Conservation (phyloP, 92 coral and sea anemone species). For the Meandrina meandrites region DNA sequence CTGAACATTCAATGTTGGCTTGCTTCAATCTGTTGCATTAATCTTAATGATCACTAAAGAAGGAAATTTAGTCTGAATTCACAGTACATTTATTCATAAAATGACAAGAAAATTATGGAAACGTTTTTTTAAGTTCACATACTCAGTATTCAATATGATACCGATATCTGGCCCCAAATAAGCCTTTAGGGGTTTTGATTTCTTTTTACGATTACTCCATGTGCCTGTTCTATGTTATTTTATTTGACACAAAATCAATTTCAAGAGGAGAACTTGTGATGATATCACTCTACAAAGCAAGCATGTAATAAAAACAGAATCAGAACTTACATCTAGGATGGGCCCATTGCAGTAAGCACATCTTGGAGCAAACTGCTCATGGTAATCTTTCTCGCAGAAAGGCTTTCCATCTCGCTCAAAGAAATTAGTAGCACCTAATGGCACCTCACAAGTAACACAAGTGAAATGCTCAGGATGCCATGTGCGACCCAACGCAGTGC, state of each 20-base stretch:
- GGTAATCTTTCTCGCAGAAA: constrained; percentile 95
- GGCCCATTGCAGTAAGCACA: constrained; percentile 99
- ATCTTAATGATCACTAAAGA: neutral
- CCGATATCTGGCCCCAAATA: neutral
- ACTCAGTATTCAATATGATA: neutral
- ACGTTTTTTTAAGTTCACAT: neutral
- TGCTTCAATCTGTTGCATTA: too few species aligned
- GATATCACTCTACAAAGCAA: neutral
- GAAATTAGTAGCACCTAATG: constrained; percentile 92
- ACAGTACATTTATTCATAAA: neutral
- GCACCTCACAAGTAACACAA: constrained; percentile 95
- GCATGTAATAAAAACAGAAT: neutral
- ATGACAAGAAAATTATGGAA: neutral
- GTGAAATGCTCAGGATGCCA: constrained; percentile 99
- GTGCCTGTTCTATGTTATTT: too few species aligned
- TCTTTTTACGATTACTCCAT: neutral
- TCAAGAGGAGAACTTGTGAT: neutral
- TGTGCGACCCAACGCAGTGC: constrained; percentile 97
- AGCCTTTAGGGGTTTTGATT: too few species aligned
- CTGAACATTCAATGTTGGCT: too few species aligned
- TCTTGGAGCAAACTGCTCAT: constrained; percentile 96
- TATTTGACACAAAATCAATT: neutral
- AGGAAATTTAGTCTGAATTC: neutral
- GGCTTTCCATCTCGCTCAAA: constrained; percentile 99
- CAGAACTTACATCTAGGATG: constrained; percentile 91